These are phyloP conservation scores for Holacanthus passer DNA, from an alignment of 2,113 vertebrate species.

Conservation along the genomic window DNA sequence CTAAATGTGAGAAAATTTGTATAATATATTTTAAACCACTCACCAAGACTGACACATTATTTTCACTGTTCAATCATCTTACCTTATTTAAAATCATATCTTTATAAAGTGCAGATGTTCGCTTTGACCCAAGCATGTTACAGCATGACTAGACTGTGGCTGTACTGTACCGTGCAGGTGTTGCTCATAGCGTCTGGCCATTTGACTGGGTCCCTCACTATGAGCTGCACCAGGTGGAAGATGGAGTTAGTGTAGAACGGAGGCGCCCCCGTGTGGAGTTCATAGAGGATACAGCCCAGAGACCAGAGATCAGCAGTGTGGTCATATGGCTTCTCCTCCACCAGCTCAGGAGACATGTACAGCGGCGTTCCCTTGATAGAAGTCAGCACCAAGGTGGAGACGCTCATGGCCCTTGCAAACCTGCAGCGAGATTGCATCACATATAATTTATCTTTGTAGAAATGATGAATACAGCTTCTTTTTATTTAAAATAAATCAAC, in stretches of 20 bases:
- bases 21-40: not conserved
- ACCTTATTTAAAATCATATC: not conserved
- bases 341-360: conserved; percentile 97
- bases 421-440: conserved; percentile 74
- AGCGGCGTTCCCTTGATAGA: conserved; percentile 98
- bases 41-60: not conserved
- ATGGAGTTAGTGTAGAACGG: conserved; percentile 97
- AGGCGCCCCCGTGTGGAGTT: conserved; percentile 93
- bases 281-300: conserved; percentile 96
- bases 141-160: not conserved
- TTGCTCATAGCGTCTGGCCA: conserved; percentile 91
- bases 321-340: conserved; percentile 94
- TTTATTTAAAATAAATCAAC: not conserved
- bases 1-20: not conserved
- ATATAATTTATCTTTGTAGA: not conserved
- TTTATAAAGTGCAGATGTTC: not conserved
- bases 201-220: conserved; percentile 90
- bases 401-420: conserved; percentile 96
- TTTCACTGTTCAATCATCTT: not conserved
- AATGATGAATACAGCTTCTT: not conserved
- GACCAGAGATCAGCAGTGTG: conserved; percentile 97
- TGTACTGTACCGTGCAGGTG: conserved; percentile 87
- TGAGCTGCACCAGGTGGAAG: conserved; percentile 94
- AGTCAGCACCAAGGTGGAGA: conserved; percentile 95
- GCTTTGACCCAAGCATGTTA: not conserved